phyloP scores from a whole-genome alignment of 2,113 vertebrate species.

The Haemorhous mexicanus region DNA sequence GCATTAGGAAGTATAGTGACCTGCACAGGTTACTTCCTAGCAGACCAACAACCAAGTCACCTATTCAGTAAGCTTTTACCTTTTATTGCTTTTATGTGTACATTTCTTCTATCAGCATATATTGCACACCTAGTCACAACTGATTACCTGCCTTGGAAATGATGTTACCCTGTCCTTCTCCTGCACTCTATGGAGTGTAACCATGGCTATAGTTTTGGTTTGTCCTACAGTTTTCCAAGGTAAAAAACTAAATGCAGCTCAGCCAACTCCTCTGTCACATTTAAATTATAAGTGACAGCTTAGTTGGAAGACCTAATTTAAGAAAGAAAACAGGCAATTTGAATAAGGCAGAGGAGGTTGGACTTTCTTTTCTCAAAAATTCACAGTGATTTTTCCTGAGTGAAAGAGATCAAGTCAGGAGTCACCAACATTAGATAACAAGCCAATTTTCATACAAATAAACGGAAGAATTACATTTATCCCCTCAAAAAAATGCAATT shows the following conservation, averaged over 20 bases:
- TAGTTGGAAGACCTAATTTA: neutral
- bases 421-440: neutral
- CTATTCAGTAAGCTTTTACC: neutral
- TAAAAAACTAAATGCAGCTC: neutral
- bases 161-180: neutral
- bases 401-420: neutral
- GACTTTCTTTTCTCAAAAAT: neutral
- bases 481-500: neutral
- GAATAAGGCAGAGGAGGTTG: neutral
- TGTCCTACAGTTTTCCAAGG: neutral
- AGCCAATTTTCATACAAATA: neutral
- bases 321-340: neutral
- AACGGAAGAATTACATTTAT: neutral
- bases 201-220: neutral
- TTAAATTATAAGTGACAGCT: constrained; percentile 3
- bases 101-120: neutral
- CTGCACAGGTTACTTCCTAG: neutral
- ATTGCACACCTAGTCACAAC: neutral
- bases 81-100: neutral
- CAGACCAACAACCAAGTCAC: neutral
- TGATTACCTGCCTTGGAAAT: neutral
- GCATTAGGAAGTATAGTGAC: neutral
- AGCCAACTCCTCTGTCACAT: neutral
- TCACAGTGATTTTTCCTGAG: neutral
- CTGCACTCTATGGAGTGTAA: neutral